A percentile compares a stretch with the other conserved stretches of the same genome.
Evolutionary conservation across 2,797 vertebrate species (phyloP).

Genomic region (Phylloscopus collybita): DNA sequence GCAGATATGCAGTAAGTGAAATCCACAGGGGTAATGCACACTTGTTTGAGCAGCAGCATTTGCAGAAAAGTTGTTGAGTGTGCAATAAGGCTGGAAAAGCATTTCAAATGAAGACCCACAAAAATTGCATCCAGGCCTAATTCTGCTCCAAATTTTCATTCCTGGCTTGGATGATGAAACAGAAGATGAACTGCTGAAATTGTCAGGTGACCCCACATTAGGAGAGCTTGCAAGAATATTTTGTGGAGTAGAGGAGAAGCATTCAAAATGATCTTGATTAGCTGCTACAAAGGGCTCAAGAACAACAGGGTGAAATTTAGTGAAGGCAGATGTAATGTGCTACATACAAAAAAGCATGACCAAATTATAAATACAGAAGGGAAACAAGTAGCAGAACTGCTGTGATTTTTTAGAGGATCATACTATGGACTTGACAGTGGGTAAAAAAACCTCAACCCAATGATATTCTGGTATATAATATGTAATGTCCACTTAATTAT

Average conservation of each 20-base stretch:
- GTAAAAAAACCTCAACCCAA: rapidly evolving
- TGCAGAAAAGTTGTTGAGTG: neutral
- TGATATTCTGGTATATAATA: neutral
- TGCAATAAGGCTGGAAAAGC: neutral
- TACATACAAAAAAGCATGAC: neutral
- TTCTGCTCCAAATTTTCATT: neutral
- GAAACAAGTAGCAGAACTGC: neutral
- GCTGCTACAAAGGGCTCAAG: neutral
- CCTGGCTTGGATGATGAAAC: neutral
- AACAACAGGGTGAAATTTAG: neutral
- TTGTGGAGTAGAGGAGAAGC: neutral
- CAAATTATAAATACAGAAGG: neutral
- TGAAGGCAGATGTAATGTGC: neutral
- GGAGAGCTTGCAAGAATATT: neutral
- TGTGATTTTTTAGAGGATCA: neutral
- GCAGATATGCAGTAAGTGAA: neutral
- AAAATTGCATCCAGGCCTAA: neutral
- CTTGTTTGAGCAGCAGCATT: neutral
- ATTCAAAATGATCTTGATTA: neutral
- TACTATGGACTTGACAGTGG: neutral
- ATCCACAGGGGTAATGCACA: neutral
- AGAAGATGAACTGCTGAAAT: neutral
- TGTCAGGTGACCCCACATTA: neutral
- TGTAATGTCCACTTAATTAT: neutral
- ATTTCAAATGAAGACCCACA: neutral